Base-by-base conservation (phyloP, 2,888 invertebrate species). In the Pimpla rufipes region DNA sequence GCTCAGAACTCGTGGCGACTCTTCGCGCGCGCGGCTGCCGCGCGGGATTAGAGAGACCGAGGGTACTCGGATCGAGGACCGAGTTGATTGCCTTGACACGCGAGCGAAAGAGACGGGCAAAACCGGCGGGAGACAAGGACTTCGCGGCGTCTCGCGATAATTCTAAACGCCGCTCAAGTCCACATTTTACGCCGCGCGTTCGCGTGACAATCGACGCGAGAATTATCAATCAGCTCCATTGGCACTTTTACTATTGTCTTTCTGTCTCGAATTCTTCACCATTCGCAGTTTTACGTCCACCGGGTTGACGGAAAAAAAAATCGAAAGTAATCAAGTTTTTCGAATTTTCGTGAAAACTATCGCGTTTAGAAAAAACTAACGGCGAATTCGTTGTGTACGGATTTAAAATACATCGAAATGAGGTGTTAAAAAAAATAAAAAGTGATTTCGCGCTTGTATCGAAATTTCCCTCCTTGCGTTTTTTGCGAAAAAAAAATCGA, bases 31-130 rank as follows among this genome's bases (percentile, higher is more conserved):
- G n/a, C n/a, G 21, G 47, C 5, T 5, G 29, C 29, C 5, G 29
- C 29, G 42, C 62, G 52, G 52, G 7, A 52, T 70, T 40, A 52
- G 62, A 70, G 59, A 67, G 67, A 62, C 68, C 40, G 52, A 66
- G 2, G 75, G 62, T 70, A 52, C 75, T 57, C 62, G 21, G 47
- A 76, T 66, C 21, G 71, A 81, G 64, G 70, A 76, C 55, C 66
- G 70, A 81, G 81, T 76, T 66, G 81, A 81, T 81, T 76, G 37
- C 81, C 81, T 81, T 81, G 81, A 76, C 81, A 81, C 81, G 76
- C 6, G 81, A 71, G 70, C 50, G 21, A 70, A 76, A 71, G 76
- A 81, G 66, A 76, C 62, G 76, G 81, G 76, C 57, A 55, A 70
- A 80, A 74, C 55, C 66, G 23, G 42, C 67, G 18, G 13, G 79